Evolutionary conservation across 2,113 vertebrate genomes (phyloP).

Genomic region (Copsychus sechellarum): DNA sequence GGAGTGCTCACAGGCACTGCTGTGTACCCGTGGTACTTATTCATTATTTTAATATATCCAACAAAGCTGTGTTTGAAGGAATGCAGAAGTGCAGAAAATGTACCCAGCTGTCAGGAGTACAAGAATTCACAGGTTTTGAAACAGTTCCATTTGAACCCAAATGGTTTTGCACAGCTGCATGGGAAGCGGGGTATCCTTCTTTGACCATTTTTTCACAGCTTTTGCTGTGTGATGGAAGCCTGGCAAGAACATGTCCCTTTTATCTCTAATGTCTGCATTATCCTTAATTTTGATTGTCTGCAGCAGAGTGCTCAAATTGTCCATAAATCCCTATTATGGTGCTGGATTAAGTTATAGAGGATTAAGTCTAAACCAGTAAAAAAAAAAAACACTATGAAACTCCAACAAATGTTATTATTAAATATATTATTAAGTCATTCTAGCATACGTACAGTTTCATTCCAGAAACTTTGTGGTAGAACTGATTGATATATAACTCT

Average conservation of each 20-base stretch:
- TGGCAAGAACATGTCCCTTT: accelerated
- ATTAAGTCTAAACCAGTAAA: background rate
- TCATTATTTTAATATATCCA: background rate
- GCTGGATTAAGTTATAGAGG: background rate
- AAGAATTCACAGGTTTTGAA: background rate
- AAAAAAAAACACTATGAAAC: background rate
- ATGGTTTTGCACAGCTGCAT: background rate
- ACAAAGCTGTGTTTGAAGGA: background rate
- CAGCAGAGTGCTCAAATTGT: background rate
- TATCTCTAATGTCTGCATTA: background rate
- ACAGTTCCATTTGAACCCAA: background rate
- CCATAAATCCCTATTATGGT: background rate
- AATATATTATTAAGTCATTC: background rate
- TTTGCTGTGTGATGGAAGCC: background rate
- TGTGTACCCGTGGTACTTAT: background rate
- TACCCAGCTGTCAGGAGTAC: background rate
- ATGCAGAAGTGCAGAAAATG: background rate
- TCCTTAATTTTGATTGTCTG: background rate
- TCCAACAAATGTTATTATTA: background rate
- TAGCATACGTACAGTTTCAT: background rate
- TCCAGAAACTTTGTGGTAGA: background rate
- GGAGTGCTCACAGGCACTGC: background rate
- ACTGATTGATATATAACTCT: background rate
- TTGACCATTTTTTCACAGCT: background rate
- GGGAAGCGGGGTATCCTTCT: background rate